Base-by-base conservation (phyloP, 2,797 vertebrate species). In the Hippopotamyrus pictus region DNA sequence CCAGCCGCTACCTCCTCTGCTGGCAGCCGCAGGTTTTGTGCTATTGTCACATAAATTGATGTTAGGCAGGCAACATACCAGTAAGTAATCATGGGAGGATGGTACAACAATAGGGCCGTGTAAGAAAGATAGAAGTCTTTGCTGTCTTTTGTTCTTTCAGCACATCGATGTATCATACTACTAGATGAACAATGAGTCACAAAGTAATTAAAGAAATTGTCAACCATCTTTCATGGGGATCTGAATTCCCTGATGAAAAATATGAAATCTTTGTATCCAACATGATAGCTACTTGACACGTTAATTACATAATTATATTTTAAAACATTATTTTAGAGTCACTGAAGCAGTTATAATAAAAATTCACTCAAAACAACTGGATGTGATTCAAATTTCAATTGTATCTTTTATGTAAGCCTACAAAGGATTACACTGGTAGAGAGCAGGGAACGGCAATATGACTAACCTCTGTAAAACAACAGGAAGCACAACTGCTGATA, bases 61-160 rank as follows among this genome's bases (percentile, higher is more conserved):
- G 92, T 93, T 92, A 93, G 93, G 93, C 92, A 94, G 90, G 94
- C 94, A 95, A 93, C 93, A 94, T 92, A 86, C 92, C 90, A 89
- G 93, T 92, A 91, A 65, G 54, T 88, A 84, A 91, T 91, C 94
- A 95, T 94, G 90, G 91, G 92, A 88, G 92, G 92, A 94, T 90
- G 95, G 96, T 96, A 96, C 90, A 92, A 92, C 91, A 95, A 94
- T 94, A 91, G 92, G 94, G 91, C 95, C 95, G 95, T 92, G 93
- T 90, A 90, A 88, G 88, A 93, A 93, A 93, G 95, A 96, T 95
- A 95, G 95, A 91, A 93, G 91, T 92, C 93, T 93, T n/a, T 86
- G n/a, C 41, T 22, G 5, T 44, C 79, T 59, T n/a, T 87, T 87
- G 48, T 87, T 33, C 57, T 48, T 88, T 48, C 41, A 46, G 37